Base-by-base conservation (phyloP, 2,797 vertebrate genomes). In the Chrosomus eos region DNA sequence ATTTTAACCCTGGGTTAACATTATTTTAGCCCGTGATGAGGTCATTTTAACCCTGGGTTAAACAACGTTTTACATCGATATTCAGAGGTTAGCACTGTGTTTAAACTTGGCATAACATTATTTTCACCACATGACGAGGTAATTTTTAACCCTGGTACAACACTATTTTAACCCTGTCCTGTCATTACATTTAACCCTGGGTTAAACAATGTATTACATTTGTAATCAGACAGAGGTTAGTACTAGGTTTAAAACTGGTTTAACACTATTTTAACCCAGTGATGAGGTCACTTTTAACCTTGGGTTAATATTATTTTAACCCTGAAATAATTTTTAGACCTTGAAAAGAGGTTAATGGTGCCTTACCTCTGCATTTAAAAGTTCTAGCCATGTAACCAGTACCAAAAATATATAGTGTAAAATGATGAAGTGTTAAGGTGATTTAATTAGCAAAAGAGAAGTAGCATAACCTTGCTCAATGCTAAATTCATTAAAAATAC, bases 131-230 rank as follows among this genome's bases (percentile, higher is more conserved):
- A 9, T 43, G 64, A 38, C 60, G 21, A 51, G 5, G 21, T 55
- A 10, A 79, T n/a, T 26, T 38, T 40, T 77, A 33, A 58, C 23
- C 53, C 28, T 81, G 51, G 21, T 5, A 18, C 45, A 19, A 28
- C 83, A 58, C 81, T 88, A 62, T 70, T 64, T 23, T 40, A 85
- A 83, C 11, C 19, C 23, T n/a, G 7, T 58, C 18, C 38, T 73
- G 51, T 48, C 6, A 5, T 55, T 10, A 79, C 43, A 3, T 48
- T 43, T 77, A 33, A 58, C 7, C 55, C 14, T 84, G 21, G 23
- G 36, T 77, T 78, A 62, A 64, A 45, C 5, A 13, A 21, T 10
- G 11, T 21, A 26, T 48, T 18, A 48, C 14, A 9, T 9, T 0
- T 48, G 1, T 10, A 19, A 45, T 45, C 28, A 72, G 40, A 45